Conservation (phyloP, 2,113 vertebrate species). For the Urocitellus parryii region DNA sequence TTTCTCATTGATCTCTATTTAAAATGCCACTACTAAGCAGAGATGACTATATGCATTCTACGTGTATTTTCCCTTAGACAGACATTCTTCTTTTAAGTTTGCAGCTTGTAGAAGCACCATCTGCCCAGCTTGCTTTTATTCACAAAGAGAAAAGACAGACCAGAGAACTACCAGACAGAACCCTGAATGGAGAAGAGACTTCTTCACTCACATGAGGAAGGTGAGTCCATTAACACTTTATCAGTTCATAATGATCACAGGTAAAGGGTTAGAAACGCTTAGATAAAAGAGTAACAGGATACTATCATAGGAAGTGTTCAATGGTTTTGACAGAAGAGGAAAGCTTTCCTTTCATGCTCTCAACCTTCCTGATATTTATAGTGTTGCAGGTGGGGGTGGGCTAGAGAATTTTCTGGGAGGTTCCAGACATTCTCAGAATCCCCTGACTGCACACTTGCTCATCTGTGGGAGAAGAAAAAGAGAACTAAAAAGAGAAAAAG, state of each 20-base stretch:
- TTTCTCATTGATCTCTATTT: neutral
- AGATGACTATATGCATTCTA: neutral
- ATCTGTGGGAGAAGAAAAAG: constrained; percentile 7
- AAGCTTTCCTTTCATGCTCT: neutral
- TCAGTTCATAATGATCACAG: neutral
- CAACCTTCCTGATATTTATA: neutral
- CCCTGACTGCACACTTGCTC: neutral
- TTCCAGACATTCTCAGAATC: neutral
- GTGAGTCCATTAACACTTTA: neutral
- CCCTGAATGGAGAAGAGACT: neutral
- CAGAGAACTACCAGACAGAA: too few relatives aligned
- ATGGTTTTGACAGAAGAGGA: neutral
- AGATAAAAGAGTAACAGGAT: neutral
- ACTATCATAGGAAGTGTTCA: neutral
- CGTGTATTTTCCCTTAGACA: neutral
- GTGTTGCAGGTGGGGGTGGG: neutral
- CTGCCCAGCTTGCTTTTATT: constrained; percentile 28
- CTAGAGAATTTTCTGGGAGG: neutral
- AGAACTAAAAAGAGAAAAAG: neutral
- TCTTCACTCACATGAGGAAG: neutral
- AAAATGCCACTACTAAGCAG: neutral
- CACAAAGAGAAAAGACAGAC: neutral
- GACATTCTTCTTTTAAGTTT: constrained; percentile 6
- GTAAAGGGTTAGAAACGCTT: neutral
- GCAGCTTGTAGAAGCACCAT: neutral